These are phyloP conservation scores for Brachyopa scutellaris DNA, from an alignment of 2,888 invertebrate species.

Conservation along the genomic window DNA sequence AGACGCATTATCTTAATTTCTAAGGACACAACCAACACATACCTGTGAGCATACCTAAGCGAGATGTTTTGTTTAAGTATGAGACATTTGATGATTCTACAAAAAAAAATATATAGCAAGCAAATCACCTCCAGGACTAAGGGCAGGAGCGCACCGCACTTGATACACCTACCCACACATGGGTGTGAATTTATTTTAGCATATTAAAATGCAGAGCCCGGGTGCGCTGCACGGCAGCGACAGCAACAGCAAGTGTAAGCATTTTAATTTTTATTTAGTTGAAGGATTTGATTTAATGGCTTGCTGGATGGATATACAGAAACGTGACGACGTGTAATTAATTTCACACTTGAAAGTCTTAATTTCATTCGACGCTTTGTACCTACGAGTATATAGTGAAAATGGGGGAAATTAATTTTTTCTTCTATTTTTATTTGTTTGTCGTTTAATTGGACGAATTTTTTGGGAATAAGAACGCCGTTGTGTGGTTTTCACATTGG, in stretches of 20 bases:
- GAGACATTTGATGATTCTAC: too few species aligned
- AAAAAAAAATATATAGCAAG: too few species aligned
- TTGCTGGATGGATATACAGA: slow-evolving; percentile 16
- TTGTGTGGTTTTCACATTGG: too few species aligned
- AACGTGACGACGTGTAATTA: slow-evolving; percentile 65
- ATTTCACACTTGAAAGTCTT: slow-evolving; percentile 66
- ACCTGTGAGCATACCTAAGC: slow-evolving; percentile 3
- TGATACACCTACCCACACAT: too few species aligned
- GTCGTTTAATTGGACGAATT: slow-evolving; percentile 39
- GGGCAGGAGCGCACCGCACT: background rate
- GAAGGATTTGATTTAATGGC: slow-evolving; percentile 69
- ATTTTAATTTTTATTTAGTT: slow-evolving; percentile 62
- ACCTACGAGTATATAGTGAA: too few species aligned
- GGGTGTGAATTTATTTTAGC: slow-evolving; percentile 53
- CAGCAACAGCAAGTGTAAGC: slow-evolving; percentile 15
- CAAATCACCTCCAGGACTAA: background rate
- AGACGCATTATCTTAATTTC: slow-evolving; percentile 67
- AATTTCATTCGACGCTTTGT: slow-evolving; percentile 30
- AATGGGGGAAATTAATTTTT: slow-evolving; percentile 26
- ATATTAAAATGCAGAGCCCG: slow-evolving; percentile 40
- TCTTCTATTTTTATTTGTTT: background rate
- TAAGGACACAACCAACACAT: slow-evolving; percentile 6
- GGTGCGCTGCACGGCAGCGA: too few species aligned
- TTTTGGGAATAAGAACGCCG: too few species aligned
- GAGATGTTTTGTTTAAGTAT: too few species aligned